Evolutionary conservation across 2,888 invertebrate species (phyloP).

Genomic region (Thalpophila matura): DNA sequence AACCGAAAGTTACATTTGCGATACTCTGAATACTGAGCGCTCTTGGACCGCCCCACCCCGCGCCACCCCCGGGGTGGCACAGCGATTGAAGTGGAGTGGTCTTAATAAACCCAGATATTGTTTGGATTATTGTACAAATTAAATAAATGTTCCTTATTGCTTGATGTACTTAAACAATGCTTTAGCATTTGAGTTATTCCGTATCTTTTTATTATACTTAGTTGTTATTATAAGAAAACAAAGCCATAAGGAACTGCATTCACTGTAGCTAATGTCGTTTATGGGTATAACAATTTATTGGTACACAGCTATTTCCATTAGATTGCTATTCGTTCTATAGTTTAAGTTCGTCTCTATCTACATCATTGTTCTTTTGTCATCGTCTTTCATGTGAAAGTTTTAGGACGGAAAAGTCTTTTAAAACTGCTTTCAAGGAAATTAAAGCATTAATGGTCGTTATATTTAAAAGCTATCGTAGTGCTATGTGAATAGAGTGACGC

Average conservation of each 20-base stretch:
- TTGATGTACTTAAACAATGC: slow-evolving; percentile 44
- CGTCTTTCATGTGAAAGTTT: slow-evolving; percentile 88
- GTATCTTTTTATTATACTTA: slow-evolving; percentile 32
- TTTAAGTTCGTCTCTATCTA: slow-evolving; percentile 70
- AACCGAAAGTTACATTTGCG: slow-evolving; percentile 91
- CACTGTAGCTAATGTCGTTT: slow-evolving; percentile 27
- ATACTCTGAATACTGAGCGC: slow-evolving; percentile 91
- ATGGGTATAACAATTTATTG: slow-evolving; percentile 15
- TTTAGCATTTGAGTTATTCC: slow-evolving; percentile 34
- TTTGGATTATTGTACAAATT: slow-evolving; percentile 70
- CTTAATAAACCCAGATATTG: slow-evolving; percentile 71
- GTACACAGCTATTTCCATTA: slow-evolving; percentile 1
- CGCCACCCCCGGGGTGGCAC: slow-evolving; percentile 72
- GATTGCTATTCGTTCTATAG: slow-evolving; percentile 34
- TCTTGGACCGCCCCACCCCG: slow-evolving; percentile 75
- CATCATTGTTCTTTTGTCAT: slow-evolving; percentile 81
- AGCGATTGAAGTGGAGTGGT: slow-evolving; percentile 73
- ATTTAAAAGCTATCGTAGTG: slow-evolving; percentile 73
- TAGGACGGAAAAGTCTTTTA: slow-evolving; percentile 88
- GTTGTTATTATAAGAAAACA: slow-evolving; percentile 17
- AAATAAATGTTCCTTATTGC: slow-evolving; percentile 64
- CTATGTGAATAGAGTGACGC: slow-evolving; percentile 50
- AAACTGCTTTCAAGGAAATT: slow-evolving; percentile 90
- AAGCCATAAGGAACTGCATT: slow-evolving; percentile 22
- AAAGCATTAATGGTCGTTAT: slow-evolving; percentile 86